Evolutionary conservation across 35 echinoderm and acorn worm species (phyloP).

Genomic region (Ophioderma brevispina): DNA sequence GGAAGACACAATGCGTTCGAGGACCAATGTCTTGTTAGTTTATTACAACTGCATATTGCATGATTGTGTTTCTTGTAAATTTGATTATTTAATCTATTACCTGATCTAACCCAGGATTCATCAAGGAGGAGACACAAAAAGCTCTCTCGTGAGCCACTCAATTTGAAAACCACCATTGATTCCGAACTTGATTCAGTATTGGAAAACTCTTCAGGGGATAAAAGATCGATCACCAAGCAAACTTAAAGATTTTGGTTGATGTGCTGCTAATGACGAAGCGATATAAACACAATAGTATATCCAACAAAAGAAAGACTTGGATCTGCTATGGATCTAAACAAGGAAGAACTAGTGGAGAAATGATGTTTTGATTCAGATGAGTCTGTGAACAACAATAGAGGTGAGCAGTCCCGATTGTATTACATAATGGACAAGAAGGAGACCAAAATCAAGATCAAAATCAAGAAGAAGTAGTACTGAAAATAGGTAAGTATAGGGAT

Average conservation of each 20-base stretch:
- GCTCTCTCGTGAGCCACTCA: neutral
- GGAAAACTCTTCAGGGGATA: neutral
- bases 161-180: neutral
- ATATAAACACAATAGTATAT: too few species aligned
- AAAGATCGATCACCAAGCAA: neutral
- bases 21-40: too few species aligned
- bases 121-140: neutral
- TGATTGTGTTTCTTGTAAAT: too few species aligned
- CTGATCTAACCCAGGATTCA: too few species aligned
- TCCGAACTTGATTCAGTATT: neutral
- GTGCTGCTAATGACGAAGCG: too few species aligned
- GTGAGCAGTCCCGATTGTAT: conserved; percentile 1
- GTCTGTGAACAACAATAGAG: too few species aligned
- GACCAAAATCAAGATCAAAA: neutral
- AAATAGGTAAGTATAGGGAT: neutral
- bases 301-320: too few species aligned
- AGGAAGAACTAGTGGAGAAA: neutral
- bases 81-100: too few species aligned
- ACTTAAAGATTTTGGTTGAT: conserved; percentile 52
- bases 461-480: neutral
- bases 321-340: too few species aligned
- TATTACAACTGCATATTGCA: too few species aligned
- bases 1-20: too few species aligned
- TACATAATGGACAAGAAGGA: neutral
- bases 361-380: neutral